Evolutionary conservation across 92 coral and sea anemone species (phyloP).

Genomic region (Palythoa caribaeorum): DNA sequence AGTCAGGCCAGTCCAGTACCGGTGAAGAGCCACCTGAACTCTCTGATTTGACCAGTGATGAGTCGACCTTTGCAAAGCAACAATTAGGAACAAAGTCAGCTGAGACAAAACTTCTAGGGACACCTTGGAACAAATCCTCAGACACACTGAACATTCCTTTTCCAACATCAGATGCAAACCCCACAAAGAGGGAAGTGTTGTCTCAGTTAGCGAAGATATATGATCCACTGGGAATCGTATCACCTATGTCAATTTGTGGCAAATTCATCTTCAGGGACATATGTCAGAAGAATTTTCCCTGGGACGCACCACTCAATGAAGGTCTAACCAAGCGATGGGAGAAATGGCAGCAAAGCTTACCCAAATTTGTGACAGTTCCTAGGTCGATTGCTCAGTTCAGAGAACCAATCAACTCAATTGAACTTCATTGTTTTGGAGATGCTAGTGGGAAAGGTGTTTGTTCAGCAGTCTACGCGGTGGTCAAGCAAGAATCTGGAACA

Average conservation of each 20-base stretch:
- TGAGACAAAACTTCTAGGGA: slow-evolving; percentile 10
- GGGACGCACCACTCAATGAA: slow-evolving; percentile 39
- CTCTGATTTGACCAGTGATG: slow-evolving; percentile 10
- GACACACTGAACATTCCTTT: slow-evolving; percentile 9
- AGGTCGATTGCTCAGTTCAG: slow-evolving; percentile 14
- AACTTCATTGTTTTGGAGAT: slow-evolving; percentile 2
- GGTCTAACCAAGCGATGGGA: slow-evolving; percentile 24
- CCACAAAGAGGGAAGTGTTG: slow-evolving; percentile 13
- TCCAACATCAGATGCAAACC: background rate
- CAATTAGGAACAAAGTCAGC: slow-evolving; percentile 6
- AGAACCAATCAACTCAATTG: background rate
- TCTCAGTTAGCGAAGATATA: slow-evolving; percentile 10
- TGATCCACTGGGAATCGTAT: slow-evolving; percentile 44
- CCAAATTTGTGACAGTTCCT: slow-evolving; percentile 3
- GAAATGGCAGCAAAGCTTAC: slow-evolving; percentile 16
- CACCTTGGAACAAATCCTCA: slow-evolving; percentile 18
- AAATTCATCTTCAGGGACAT: slow-evolving; percentile 39
- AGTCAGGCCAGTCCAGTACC: background rate
- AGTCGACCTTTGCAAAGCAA: slow-evolving; percentile 11
- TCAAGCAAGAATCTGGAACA: slow-evolving; percentile 15
- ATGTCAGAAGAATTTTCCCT: slow-evolving; percentile 28
- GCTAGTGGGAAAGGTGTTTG: slow-evolving; percentile 26
- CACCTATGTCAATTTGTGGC: slow-evolving; percentile 43
- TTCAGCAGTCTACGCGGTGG: slow-evolving; percentile 43
- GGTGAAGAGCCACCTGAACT: background rate